Percentiles rank a stretch among this genome's conserved stretches.
phyloP scores from a whole-genome alignment of 2,888 invertebrate species.

The Biston betularia region DNA sequence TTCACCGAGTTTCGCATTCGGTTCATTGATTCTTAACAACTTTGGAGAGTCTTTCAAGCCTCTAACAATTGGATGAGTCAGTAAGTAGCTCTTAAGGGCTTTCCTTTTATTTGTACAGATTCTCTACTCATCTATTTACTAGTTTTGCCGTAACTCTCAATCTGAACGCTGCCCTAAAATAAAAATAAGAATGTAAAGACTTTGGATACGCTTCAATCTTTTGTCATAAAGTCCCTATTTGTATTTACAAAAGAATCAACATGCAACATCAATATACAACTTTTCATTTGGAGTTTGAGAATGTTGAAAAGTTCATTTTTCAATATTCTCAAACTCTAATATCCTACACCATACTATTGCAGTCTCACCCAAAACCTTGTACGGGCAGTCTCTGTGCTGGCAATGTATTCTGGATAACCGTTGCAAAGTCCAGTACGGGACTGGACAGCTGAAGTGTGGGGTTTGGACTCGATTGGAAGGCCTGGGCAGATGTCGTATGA shows the following conservation, averaged over 20 bases:
- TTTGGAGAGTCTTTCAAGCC: slow-evolving; percentile 16
- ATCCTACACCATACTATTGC: not conserved
- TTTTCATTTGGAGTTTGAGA: no score
- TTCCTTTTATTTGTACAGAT: slow-evolving; percentile 9
- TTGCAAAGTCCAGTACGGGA: slow-evolving; percentile 51
- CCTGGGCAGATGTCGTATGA: slow-evolving; percentile 41
- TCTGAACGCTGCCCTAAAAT: not conserved
- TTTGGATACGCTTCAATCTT: slow-evolving; percentile 2
- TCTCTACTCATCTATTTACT: slow-evolving; percentile 7
- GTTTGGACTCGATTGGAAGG: slow-evolving; percentile 40
- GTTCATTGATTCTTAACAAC: slow-evolving; percentile 33
- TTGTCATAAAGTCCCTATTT: not conserved
- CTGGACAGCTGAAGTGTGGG: slow-evolving; percentile 44
- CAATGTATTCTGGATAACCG: slow-evolving; percentile 45
- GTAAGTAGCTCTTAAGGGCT: slow-evolving; percentile 10
- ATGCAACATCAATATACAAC: not conserved
- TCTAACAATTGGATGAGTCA: slow-evolving; percentile 22
- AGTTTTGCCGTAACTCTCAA: not conserved
- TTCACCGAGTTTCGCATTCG: slow-evolving; percentile 17
- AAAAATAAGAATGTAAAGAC: not conserved
- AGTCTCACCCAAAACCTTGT: slow-evolving; percentile 67
- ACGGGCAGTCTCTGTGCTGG: slow-evolving; percentile 65
- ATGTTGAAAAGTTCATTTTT: not conserved
- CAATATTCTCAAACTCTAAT: not conserved
- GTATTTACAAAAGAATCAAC: slow-evolving; percentile 1